Base-by-base conservation (phyloP, 1,140 invertebrate species). In the Drosophila pectinifera region DNA sequence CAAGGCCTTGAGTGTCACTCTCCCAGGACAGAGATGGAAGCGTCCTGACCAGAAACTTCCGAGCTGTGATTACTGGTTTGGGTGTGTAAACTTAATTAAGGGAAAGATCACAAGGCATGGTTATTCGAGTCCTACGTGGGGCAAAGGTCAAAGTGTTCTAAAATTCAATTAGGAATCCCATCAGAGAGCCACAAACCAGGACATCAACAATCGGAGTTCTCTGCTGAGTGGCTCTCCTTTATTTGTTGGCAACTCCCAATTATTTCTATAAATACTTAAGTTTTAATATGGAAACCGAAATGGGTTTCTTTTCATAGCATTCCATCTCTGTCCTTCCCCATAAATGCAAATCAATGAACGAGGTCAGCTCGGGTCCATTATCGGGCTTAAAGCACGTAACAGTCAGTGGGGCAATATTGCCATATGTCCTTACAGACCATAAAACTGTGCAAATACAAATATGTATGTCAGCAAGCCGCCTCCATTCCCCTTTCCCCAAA, bases 391-490 rank as follows among this genome's bases (percentile, higher is more conserved):
- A 46, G 49, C 22, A 56, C 54, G 39, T 34, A 28, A 24, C 63
- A 67, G 65, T 69, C 64, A 10, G 39, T 56, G 67, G 54, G 64
- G 68, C 49, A 43, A 57, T 56, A 69, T 70, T 46, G 68, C 68
- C 65, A 70, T 70, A 70, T 70, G 68, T 70, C 67, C 68, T 70
- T 57, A 57, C 67, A 70, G 68, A 70, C 68, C 80, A 78, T 80
- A 80, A 80, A 84, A 65, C 70, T 76, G 63, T 58, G 76, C 59
- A 85, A 86, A 86, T 86, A 86, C 78, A 63, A 76, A 76, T 76
- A 76, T 75, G 72, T 62, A 20, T 70, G 65, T 46, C 62, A 68
- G 53, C 28, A 20, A 13, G 39, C n/a, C n/a, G 10, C 22, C 10
- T 31, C 28, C 24, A n/a, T n/a, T 39, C 51, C 26, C 13, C 41